Conservation (phyloP, 2,797 vertebrate species). For the Schizopygopsis malacanthus region DNA sequence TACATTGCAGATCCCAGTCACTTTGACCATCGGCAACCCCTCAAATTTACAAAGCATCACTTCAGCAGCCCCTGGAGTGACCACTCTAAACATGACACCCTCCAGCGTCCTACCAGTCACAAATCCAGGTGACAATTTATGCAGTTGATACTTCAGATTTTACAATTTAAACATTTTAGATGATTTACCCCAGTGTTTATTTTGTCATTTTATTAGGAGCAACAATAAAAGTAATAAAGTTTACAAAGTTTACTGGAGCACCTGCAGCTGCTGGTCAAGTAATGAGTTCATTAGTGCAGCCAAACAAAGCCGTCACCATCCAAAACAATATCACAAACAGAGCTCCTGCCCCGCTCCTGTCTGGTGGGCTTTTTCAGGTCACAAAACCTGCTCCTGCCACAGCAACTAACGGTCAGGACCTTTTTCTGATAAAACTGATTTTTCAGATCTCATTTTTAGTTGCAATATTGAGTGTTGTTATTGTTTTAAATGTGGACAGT, state of each 20-base stretch:
- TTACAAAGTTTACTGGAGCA: constrained; percentile 7
- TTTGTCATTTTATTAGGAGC: constrained; percentile 13
- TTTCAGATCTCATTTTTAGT: not conserved
- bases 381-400: constrained; percentile 17
- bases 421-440: not conserved
- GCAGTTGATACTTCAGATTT: not conserved
- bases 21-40: constrained; percentile 80
- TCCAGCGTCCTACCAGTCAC: constrained; percentile 24
- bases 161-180: not conserved
- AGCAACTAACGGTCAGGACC: constrained; percentile 31
- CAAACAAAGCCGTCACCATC: not conserved
- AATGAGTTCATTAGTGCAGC: not conserved
- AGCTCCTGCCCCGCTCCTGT: not conserved
- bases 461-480: not conserved
- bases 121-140: constrained; percentile 25
- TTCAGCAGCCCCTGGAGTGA: constrained; percentile 71
- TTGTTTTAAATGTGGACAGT: not conserved
- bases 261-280: not conserved
- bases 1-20: constrained; percentile 80
- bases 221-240: constrained; percentile 22
- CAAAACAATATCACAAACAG: not conserved
- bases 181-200: not conserved
- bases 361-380: not conserved
- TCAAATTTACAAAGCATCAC: constrained; percentile 76
- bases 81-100: constrained; percentile 33